Conservation (phyloP, 2,113 vertebrate genomes). For the Crocuta crocuta region DNA sequence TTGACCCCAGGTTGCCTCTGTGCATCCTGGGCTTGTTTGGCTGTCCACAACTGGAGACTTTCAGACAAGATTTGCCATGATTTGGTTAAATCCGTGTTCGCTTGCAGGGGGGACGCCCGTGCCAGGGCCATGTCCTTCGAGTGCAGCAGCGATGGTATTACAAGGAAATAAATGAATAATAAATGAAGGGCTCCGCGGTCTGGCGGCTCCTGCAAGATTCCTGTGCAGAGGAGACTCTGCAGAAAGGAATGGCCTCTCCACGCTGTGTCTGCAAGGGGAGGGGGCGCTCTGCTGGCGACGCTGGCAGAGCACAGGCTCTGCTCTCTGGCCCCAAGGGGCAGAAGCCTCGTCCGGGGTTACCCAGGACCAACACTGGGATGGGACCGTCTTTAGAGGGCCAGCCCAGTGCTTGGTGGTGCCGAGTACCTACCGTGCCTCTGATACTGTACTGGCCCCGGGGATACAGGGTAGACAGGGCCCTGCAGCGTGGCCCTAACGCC, state of each 20-base stretch:
- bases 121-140: not conserved
- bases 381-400: not conserved
- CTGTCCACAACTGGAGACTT: not conserved
- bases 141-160: slow-evolving; percentile 37
- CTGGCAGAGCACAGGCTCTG: too few species aligned
- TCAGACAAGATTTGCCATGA: not conserved
- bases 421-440: not conserved
- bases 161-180: slow-evolving; percentile 77
- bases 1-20: not conserved
- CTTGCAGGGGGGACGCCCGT: not conserved
- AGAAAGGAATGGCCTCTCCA: not conserved
- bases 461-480: not conserved
- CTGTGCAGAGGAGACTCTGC: slow-evolving; percentile 6
- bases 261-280: not conserved
- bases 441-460: not conserved
- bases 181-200: slow-evolving; percentile 68
- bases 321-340: not conserved
- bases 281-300: rapidly evolving
- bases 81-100: not conserved
- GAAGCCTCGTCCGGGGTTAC: not conserved
- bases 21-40: not conserved
- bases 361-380: not conserved
- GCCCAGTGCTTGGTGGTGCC: not conserved
- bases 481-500: too few species aligned
- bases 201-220: slow-evolving; percentile 40